A percentile compares a stretch with the other conserved stretches of the same genome.
These are phyloP conservation scores for Paratrypauchen microcephalus DNA, from an alignment of 2,797 vertebrate genomes.

Conservation along the genomic window DNA sequence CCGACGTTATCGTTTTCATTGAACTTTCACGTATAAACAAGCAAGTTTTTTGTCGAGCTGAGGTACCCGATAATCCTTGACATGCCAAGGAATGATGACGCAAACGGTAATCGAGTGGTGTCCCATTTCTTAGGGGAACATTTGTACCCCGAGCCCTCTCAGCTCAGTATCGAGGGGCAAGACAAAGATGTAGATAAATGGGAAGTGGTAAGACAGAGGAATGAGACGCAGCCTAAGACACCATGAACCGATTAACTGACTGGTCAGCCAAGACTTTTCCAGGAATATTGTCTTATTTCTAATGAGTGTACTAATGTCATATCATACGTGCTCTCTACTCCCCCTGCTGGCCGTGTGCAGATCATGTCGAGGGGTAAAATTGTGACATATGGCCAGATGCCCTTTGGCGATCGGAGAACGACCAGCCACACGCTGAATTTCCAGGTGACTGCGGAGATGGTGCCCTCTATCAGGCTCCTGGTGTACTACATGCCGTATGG, in stretches of 20 bases:
- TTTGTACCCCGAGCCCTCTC: too few relatives aligned
- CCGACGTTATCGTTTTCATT: too few relatives aligned
- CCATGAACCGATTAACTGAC: not conserved
- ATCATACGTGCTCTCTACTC: not conserved
- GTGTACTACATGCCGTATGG: slow-evolving; percentile 87
- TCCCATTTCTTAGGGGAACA: too few relatives aligned
- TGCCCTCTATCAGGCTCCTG: slow-evolving; percentile 87
- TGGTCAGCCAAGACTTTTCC: not conserved
- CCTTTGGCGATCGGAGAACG: slow-evolving; percentile 34
- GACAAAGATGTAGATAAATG: too few relatives aligned
- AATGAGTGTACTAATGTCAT: not conserved
- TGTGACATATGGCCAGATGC: slow-evolving; percentile 69
- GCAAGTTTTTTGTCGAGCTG: too few relatives aligned
- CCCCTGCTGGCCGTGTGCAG: slow-evolving; percentile 26
- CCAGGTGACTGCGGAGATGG: slow-evolving; percentile 83
- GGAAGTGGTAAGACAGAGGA: too few relatives aligned
- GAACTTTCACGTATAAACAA: too few relatives aligned
- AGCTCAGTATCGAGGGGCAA: too few relatives aligned
- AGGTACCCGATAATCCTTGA: too few relatives aligned
- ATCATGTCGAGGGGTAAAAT: slow-evolving; percentile 86
- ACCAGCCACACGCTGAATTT: slow-evolving; percentile 77
- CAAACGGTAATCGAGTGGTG: too few relatives aligned
- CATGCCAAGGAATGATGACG: too few relatives aligned
- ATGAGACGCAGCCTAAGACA: too few relatives aligned
- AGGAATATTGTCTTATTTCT: not conserved